phyloP scores from a whole-genome alignment of 2,797 vertebrate species.

The Staurois parvus region DNA sequence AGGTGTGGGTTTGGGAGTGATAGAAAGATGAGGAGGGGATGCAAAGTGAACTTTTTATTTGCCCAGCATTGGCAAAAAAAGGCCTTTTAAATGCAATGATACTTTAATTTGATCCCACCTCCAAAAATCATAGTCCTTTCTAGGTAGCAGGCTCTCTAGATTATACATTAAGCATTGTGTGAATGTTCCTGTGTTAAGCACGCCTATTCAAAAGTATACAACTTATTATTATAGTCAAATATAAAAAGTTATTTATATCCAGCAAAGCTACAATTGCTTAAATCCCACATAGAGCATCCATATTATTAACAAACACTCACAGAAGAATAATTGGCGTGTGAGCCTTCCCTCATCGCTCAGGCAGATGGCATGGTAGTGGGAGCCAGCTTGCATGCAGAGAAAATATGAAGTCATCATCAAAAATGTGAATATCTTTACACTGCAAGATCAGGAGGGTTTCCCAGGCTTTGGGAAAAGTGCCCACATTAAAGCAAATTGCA shows the following conservation, averaged over 20 bases:
- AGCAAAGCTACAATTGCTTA: neutral
- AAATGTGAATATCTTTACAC: neutral
- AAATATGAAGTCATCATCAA: neutral
- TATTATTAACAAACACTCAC: neutral
- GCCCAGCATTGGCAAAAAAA: too few relatives aligned
- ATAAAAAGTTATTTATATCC: neutral
- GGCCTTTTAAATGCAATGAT: too few relatives aligned
- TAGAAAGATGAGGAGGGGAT: too few relatives aligned
- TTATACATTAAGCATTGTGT: too few relatives aligned
- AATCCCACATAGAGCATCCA: neutral
- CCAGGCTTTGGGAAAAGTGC: neutral
- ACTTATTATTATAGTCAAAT: neutral
- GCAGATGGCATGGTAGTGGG: neutral
- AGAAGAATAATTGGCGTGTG: neutral
- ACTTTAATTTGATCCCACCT: too few relatives aligned
- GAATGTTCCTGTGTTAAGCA: neutral
- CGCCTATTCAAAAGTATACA: too few relatives aligned
- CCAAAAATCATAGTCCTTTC: too few relatives aligned
- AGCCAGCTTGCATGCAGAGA: neutral
- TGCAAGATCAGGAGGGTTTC: neutral
- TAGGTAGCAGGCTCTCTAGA: too few relatives aligned
- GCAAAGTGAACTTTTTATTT: too few relatives aligned
- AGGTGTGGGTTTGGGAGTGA: too few relatives aligned
- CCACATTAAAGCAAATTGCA: neutral
- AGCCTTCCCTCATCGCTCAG: neutral